phyloP scores from a whole-genome alignment of 2,113 vertebrate genomes.

The Calypte anna region DNA sequence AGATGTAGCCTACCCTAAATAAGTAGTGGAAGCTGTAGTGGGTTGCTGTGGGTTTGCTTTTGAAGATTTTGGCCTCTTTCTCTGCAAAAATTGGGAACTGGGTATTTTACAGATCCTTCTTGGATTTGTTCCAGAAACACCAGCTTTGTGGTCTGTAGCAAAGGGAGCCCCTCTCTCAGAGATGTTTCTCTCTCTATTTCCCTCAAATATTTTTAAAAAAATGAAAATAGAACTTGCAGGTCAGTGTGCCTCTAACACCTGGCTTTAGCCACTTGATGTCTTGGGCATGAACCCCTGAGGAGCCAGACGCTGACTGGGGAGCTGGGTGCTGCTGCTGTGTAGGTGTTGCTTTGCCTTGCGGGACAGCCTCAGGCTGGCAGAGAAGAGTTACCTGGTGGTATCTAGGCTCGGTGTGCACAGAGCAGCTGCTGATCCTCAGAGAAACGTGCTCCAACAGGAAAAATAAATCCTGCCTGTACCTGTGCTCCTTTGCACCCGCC shows the following conservation, averaged over 20 bases:
- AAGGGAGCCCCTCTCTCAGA: background rate
- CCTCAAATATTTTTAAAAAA: background rate
- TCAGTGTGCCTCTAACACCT: background rate
- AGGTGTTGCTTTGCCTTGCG: background rate
- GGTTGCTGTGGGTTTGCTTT: background rate
- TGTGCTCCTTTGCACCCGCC: background rate
- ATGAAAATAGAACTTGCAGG: no score
- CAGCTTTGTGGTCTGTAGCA: background rate
- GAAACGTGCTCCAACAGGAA: conserved; percentile 29
- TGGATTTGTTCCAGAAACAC: background rate
- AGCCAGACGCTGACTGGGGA: background rate
- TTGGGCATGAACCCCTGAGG: background rate
- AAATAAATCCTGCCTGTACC: conserved; percentile 4
- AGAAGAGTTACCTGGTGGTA: background rate
- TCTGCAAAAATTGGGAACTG: background rate
- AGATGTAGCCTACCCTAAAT: background rate
- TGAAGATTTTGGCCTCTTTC: background rate
- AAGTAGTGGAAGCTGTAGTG: background rate
- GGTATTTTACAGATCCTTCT: background rate
- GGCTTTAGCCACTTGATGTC: background rate
- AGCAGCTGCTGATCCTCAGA: background rate
- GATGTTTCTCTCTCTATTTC: background rate
- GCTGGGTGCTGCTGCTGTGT: background rate
- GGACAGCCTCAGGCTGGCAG: background rate
- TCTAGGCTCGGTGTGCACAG: rapidly evolving